Conservation (phyloP, 2,797 vertebrate genomes). For the Spheniscus humboldti region DNA sequence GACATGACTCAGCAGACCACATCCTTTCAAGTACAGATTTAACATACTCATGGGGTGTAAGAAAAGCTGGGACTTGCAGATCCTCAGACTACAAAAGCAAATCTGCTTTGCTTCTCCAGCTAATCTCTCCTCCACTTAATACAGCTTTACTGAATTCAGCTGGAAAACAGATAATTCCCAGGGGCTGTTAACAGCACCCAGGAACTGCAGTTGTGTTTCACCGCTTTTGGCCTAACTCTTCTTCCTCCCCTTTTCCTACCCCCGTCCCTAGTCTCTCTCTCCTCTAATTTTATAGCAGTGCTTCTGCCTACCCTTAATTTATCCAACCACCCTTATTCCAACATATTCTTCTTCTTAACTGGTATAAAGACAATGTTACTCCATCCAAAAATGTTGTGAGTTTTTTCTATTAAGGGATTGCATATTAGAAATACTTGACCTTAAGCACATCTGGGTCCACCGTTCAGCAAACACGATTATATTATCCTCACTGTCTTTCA, state of each 20-base stretch:
- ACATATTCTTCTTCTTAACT: background rate
- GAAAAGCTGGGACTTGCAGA: background rate
- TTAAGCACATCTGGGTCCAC: background rate
- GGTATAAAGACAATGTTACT: background rate
- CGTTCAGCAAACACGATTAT: background rate
- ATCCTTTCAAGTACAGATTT: slow-evolving; percentile 4
- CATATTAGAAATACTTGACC: slow-evolving; percentile 15
- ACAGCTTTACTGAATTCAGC: background rate
- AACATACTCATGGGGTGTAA: background rate
- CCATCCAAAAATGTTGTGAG: background rate
- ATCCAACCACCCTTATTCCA: background rate
- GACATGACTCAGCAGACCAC: background rate
- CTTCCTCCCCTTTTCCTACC: background rate
- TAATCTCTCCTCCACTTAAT: slow-evolving; percentile 30
- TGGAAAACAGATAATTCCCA: background rate
- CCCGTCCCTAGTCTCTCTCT: background rate
- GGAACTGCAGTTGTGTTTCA: background rate
- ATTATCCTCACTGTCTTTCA: slow-evolving; percentile 26
- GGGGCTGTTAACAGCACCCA: background rate
- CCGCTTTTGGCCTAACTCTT: background rate
- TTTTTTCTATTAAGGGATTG: background rate
- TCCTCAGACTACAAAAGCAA: slow-evolving; percentile 1
- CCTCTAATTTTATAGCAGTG: background rate
- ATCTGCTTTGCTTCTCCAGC: slow-evolving; percentile 11
- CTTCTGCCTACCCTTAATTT: background rate